Base-by-base conservation (phyloP, 2,113 vertebrate species). In the Xiphophorus couchianus region DNA sequence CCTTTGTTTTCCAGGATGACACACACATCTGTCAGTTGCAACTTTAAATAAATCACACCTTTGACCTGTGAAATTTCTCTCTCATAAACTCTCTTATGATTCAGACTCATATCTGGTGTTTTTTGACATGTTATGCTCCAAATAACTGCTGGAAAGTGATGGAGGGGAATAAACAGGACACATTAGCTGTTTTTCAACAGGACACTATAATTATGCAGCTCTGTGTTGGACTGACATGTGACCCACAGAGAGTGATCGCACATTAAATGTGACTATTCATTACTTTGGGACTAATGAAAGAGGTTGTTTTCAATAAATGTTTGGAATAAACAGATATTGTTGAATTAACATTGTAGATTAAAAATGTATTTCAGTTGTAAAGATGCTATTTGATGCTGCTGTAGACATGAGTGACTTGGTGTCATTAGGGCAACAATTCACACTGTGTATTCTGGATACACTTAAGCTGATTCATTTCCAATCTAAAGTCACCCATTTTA, bases 181-280 rank as follows among this genome's bases (percentile, higher is more conserved):
- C 71, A 73, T 86, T 64, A 83, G 75, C 66, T 74, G 73, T 69
- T 62, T 80, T 35, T 67, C 70, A 51, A 44, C 27, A 29, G n/a
- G 73, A 62, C 67, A 67, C 15, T 11, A 37, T 83, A 84, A 85
- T 79, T 83, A 63, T 76, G 76, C 77, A 87, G 85, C 81, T 78
- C 42, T n/a, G 69, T 27, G 37, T 62, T 30, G 58, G 66, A 29
- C 48, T 75, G 39, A 65, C 72, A 48, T 62, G 58, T 67, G 51
- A 31, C n/a, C 25, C 42, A 35, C 48, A 62, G 69, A 66, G 28
- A 37, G 39, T 54, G 51, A 83, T 63, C 29, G 62, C 48, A 70
- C 6, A 27, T 63, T 73, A 62, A 71, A 62, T 35, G 10, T 62
- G 51, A 66, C 58, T 70, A 62, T 70, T 75, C 72, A 51, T 0